Evolutionary conservation across 1,140 invertebrate genomes (phyloP).

Genomic region (Mya arenaria): DNA sequence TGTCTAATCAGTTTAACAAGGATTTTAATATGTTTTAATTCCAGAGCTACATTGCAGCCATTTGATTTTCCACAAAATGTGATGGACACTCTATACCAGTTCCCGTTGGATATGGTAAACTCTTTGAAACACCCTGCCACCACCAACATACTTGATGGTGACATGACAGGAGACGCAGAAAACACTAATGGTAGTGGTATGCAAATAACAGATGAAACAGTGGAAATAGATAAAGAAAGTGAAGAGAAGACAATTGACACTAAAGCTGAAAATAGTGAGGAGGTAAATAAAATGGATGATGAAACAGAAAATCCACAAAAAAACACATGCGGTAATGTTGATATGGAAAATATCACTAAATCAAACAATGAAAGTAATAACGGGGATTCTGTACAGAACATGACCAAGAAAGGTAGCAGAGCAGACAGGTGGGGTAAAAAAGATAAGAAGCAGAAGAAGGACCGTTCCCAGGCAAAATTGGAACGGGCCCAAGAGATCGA

Average conservation of each 20-base stretch:
- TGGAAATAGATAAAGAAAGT: not conserved
- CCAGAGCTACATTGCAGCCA: constrained; percentile 15
- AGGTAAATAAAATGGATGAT: not conserved
- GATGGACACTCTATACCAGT: constrained; percentile 40
- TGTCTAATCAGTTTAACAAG: not conserved
- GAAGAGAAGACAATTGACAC: not conserved
- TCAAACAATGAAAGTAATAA: not conserved
- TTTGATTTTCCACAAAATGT: constrained; percentile 45
- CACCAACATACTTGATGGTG: not conserved
- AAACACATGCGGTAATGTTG: too few species aligned
- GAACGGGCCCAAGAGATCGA: constrained; percentile 30
- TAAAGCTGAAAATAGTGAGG: not conserved
- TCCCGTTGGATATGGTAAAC: constrained; percentile 48
- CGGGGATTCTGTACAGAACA: not conserved
- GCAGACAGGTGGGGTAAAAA: constrained; percentile 19
- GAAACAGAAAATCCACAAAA: not conserved
- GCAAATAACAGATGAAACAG: not conserved
- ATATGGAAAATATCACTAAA: too few species aligned
- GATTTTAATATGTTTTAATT: not conserved
- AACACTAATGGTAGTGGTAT: not conserved
- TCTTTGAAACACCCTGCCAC: constrained; percentile 1
- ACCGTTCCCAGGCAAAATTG: constrained; percentile 33
- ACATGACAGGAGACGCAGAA: not conserved
- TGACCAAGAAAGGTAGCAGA: not conserved
- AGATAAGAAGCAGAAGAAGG: not conserved